These are phyloP conservation scores for Orthosia cruda DNA, from an alignment of 2,888 invertebrate species.

Conservation along the genomic window DNA sequence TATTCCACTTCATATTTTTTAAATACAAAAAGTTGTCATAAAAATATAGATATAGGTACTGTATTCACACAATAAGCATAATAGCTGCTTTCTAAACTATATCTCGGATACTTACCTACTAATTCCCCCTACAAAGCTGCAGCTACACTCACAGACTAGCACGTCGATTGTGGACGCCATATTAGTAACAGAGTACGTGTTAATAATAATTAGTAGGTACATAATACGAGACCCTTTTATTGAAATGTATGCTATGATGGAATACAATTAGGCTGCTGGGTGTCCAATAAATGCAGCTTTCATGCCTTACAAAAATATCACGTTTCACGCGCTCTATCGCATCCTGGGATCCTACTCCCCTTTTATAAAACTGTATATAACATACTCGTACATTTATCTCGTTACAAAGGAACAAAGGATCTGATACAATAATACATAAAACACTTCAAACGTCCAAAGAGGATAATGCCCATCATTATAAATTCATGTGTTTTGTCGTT, in stretches of 20 bases:
- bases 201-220: slow-evolving; percentile 65
- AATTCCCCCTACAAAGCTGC: neutral
- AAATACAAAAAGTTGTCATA: no score
- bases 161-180: slow-evolving; percentile 27
- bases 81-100: neutral
- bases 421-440: slow-evolving; percentile 89
- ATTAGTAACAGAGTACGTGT: slow-evolving; percentile 57
- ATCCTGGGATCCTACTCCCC: slow-evolving; percentile 87
- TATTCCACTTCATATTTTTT: neutral
- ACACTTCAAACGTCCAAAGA: slow-evolving; percentile 89
- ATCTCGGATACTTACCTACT: neutral
- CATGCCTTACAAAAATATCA: slow-evolving; percentile 87
- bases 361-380: slow-evolving; percentile 83
- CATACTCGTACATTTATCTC: slow-evolving; percentile 84
- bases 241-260: slow-evolving; percentile 64
- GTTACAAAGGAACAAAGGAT: slow-evolving; percentile 89
- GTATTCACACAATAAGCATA: neutral
- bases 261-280: slow-evolving; percentile 77
- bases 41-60: neutral
- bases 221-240: slow-evolving; percentile 70
- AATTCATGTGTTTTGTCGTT: slow-evolving; percentile 91
- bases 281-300: slow-evolving; percentile 83
- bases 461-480: slow-evolving; percentile 91
- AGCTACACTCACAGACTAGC: neutral
- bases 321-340: slow-evolving; percentile 86